Base-by-base conservation (phyloP, 1,140 invertebrate species). In the Anastrepha ludens region DNA sequence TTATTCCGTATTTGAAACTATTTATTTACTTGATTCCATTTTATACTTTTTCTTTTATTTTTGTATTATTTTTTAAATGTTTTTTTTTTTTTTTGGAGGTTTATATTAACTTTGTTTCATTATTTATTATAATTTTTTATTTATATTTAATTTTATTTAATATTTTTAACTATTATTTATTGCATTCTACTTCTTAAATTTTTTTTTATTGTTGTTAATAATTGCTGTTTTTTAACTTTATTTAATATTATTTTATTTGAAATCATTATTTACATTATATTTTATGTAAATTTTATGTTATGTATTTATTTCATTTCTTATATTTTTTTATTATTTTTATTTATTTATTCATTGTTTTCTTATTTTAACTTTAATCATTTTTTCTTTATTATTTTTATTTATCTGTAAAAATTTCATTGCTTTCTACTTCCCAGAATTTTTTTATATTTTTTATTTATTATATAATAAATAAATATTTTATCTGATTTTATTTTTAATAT, bases 381-480 rank as follows among this genome's bases (percentile, higher is more conserved):
- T 85, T 39, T 55, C 4, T 85, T 86, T 86, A 41, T 86, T 29
- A 29, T 29, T 29, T 29, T 29, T 29, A 29, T 29, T 29, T 29
- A 29, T 29, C 1, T 29, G 29, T 29, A 29, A 29, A 29, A 29
- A 29, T 29, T 29, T 29, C 29, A 29, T 29, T 29, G 29, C 29
- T 0, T 29, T 29, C 29, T 29, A 29, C 29, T 29, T 29, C 29
- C 29, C 1, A 29, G 29, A 29, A 29, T 29, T 29, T 29, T 29
- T 62, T 86, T 60, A 60, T 11, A 55, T 55, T 29, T 86, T 86
- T n/a, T 17, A 9, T 86, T 85, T 59, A 44, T 81, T 44, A 44
- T 81, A 60, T 59, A 55, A 55, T 11, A 59, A 29, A 13, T 85
- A 59, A 47, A 39, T 41, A 44, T 81, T 29, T 29, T 29, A 29